These are phyloP conservation scores for Hydractinia echinata DNA, from an alignment of 30 jellyfish, hydroid and myxozoan genomes.

Conservation along the genomic window DNA sequence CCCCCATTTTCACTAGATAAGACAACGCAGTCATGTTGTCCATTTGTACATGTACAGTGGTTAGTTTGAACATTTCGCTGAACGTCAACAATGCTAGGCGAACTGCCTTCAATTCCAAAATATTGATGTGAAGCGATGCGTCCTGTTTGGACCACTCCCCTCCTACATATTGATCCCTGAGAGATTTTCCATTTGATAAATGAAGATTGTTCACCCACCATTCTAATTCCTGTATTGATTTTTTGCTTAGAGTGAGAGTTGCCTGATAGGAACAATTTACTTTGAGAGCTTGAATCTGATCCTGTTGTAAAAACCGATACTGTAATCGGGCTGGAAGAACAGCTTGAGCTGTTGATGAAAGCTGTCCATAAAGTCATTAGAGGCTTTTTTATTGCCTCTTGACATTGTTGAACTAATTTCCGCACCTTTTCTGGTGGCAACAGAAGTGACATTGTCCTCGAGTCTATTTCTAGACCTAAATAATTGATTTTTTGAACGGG, in stretches of 20 bases:
- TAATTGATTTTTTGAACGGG: background rate
- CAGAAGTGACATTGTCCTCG: background rate
- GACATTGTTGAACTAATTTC: no score
- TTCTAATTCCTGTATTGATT: no score
- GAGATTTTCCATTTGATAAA: no score
- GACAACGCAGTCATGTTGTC: constrained; percentile 16
- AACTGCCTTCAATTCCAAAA: constrained; percentile 23
- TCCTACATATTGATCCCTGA: background rate
- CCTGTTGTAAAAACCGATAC: constrained; percentile 3
- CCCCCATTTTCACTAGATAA: constrained; percentile 11
- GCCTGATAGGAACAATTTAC: background rate
- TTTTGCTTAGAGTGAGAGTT: no score
- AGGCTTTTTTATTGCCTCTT: no score
- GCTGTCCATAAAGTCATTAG: background rate
- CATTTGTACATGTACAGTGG: constrained; percentile 8
- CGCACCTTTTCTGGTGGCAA: constrained; percentile 19
- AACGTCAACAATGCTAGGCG: constrained; percentile 8
- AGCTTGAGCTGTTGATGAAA: background rate
- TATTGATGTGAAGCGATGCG: constrained; percentile 10
- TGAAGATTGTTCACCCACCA: no score
- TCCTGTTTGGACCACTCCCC: constrained; percentile 16
- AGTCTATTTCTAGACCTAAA: constrained; percentile 14
- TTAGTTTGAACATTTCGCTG: background rate
- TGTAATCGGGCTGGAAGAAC: constrained; percentile 13
- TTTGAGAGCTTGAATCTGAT: background rate